These are phyloP conservation scores for Lasioglossum albipes DNA, from an alignment of 1,140 invertebrate genomes.

Conservation along the genomic window DNA sequence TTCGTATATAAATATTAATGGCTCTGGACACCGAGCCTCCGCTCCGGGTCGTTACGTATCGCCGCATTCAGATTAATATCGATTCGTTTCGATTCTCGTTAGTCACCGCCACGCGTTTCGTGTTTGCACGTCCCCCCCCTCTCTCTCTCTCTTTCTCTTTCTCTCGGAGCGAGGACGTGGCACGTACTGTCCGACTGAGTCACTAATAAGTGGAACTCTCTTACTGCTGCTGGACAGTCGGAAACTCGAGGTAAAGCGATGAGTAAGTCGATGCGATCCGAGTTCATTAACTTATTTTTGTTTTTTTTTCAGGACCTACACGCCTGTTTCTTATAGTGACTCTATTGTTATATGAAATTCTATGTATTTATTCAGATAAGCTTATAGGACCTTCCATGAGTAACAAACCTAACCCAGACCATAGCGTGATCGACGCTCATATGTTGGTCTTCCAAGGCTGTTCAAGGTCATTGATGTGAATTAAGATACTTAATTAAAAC, in stretches of 20 bases:
- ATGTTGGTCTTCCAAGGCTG: too few species aligned
- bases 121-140: not conserved
- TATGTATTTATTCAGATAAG: too few species aligned
- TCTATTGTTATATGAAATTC: too few species aligned
- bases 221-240: not conserved
- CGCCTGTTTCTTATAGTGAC: too few species aligned
- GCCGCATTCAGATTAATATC: constrained; percentile 48
- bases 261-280: constrained; percentile 12
- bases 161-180: not conserved
- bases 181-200: constrained; percentile 33
- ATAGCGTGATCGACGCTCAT: too few species aligned
- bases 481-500: too few species aligned
- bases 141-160: too few species aligned
- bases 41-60: constrained; percentile 14
- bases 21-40: constrained; percentile 12
- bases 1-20: constrained; percentile 44
- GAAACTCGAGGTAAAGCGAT: not conserved
- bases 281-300: not conserved
- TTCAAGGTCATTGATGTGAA: too few species aligned
- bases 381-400: too few species aligned
- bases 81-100: constrained; percentile 51
- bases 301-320: too few species aligned
- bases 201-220: constrained; percentile 48
- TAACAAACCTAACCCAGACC: too few species aligned
- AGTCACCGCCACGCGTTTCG: constrained; percentile 47